Conservation (phyloP, 2,113 vertebrate genomes). For the Epinephelus cyanopodus region DNA sequence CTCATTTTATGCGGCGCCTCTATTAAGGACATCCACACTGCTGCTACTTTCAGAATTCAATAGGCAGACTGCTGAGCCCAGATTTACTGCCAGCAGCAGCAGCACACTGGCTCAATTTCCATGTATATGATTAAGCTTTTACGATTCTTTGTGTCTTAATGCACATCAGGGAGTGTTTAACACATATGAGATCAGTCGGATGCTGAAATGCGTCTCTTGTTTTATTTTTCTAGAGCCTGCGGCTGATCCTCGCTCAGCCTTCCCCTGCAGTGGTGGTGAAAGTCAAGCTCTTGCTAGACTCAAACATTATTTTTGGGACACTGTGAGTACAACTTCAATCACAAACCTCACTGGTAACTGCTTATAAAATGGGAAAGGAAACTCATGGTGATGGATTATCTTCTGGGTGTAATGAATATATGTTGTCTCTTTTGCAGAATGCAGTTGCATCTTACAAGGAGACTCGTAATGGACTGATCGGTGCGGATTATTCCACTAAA, state of each 20-base stretch:
- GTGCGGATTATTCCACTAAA: constrained; percentile 88
- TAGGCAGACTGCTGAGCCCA: constrained; percentile 49
- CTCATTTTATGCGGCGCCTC: not conserved
- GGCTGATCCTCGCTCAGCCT: constrained; percentile 85
- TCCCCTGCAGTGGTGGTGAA: constrained; percentile 87
- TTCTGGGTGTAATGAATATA: not conserved
- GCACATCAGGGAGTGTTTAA: constrained; percentile 32
- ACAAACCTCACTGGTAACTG: not conserved
- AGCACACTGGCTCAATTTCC: constrained; percentile 6
- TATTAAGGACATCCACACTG: constrained; percentile 18
- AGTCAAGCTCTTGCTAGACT: constrained; percentile 85
- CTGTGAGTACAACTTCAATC: constrained; percentile 70
- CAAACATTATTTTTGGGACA: constrained; percentile 90
- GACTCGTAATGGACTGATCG: constrained; percentile 86
- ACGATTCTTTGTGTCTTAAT: constrained; percentile 25
- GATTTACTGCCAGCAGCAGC: constrained; percentile 12
- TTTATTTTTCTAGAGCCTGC: constrained; percentile 75
- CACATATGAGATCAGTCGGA: constrained; percentile 4
- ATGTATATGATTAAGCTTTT: constrained; percentile 41
- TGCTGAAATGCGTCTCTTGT: constrained; percentile 6
- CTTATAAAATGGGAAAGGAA: not conserved
- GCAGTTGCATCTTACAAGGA: constrained; percentile 88
- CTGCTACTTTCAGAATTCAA: constrained; percentile 30
- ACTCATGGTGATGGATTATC: not conserved
- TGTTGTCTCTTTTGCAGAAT: constrained; percentile 75